Conservation (phyloP, 1,140 invertebrate species). For the Plectus sambesii region DNA sequence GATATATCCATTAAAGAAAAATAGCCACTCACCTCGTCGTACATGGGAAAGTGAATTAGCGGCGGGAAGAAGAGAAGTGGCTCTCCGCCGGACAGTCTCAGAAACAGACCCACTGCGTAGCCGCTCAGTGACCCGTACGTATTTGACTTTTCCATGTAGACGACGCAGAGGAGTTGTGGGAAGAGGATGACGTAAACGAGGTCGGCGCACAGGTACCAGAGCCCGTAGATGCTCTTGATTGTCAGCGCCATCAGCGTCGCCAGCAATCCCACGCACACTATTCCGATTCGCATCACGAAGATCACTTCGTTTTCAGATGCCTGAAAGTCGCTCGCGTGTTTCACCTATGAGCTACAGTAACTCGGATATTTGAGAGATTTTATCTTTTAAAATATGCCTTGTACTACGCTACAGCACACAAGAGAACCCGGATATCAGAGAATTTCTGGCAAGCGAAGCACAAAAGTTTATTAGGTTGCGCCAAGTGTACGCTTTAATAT, state of each 20-base stretch:
- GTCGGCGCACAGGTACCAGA: conserved; percentile 95
- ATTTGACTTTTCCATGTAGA: conserved; percentile 86
- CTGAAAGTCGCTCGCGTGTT: conserved; percentile 50
- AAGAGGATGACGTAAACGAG: conserved; percentile 91
- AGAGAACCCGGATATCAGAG: too few relatives aligned
- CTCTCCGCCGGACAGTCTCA: conserved; percentile 76
- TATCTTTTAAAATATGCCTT: too few relatives aligned
- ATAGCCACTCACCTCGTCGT: conserved; percentile 44
- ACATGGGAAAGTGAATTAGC: conserved; percentile 50
- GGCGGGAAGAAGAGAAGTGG: conserved; percentile 66
- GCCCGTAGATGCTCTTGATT: conserved; percentile 87
- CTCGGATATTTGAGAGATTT: too few relatives aligned
- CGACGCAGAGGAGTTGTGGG: conserved; percentile 90
- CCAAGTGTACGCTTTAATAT: too few relatives aligned
- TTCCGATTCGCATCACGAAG: conserved; percentile 87
- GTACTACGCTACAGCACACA: too few relatives aligned
- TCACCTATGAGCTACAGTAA: too few relatives aligned
- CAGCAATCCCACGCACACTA: conserved; percentile 78
- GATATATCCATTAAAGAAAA: too few relatives aligned
- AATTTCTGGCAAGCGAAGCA: too few relatives aligned
- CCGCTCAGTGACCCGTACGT: conserved; percentile 78
- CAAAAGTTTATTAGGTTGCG: too few relatives aligned
- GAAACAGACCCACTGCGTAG: conserved; percentile 62
- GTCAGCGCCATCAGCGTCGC: conserved; percentile 85
- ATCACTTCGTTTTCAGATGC: conserved; percentile 92